Evolutionary conservation across 2,113 vertebrate species (phyloP).

Genomic region (Sturnira hondurensis): DNA sequence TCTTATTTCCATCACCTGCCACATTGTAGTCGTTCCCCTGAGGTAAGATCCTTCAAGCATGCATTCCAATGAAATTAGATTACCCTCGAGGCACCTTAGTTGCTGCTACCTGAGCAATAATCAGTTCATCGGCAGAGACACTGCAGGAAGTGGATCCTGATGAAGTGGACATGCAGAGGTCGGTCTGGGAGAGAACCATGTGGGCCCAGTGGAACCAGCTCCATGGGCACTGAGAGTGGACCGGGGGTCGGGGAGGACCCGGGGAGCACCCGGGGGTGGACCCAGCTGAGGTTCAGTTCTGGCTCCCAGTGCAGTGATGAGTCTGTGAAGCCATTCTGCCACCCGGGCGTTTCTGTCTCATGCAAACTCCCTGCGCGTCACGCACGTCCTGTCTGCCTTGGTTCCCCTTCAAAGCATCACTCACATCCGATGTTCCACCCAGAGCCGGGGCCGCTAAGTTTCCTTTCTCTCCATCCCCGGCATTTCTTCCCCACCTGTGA

Average conservation of each 20-base stretch:
- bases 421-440: not conserved
- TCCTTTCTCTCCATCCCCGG: not conserved
- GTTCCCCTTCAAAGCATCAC: not conserved
- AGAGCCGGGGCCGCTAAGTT: not conserved
- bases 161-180: not conserved
- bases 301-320: not conserved
- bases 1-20: not conserved
- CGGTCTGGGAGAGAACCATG: not conserved
- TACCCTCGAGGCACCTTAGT: not conserved
- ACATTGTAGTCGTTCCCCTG: not conserved
- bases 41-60: not conserved
- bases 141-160: not conserved
- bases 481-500: not conserved
- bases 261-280: accelerated
- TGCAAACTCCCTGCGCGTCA: not conserved
- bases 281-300: not conserved
- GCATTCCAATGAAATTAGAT: not conserved
- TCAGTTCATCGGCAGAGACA: not conserved
- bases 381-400: not conserved
- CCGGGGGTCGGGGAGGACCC: accelerated
- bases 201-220: not conserved
- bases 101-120: not conserved
- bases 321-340: not conserved
- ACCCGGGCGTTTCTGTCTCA: not conserved
- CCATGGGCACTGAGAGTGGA: not conserved